A percentile compares a stretch with the other conserved stretches of the same genome.
Conservation (phyloP, 1,140 invertebrate species). For the Pseudoatta argentina region DNA sequence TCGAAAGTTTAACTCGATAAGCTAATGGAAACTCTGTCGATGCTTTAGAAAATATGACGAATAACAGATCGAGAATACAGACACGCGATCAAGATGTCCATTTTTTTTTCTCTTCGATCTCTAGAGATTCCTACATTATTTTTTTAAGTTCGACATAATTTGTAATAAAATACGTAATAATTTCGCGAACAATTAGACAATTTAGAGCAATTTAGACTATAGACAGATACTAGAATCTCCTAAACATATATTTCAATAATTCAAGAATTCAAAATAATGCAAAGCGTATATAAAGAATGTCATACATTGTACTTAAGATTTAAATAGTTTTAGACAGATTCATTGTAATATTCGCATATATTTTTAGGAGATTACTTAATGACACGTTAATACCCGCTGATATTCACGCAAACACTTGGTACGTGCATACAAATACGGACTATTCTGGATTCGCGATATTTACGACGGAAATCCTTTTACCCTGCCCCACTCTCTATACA, state of each 20-base stretch:
- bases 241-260: background rate
- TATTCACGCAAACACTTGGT: background rate
- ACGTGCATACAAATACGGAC: slow-evolving; percentile 7
- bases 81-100: slow-evolving; percentile 8
- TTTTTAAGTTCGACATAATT: background rate
- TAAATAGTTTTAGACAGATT: background rate
- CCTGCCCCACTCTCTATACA: slow-evolving; percentile 17
- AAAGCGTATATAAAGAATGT: background rate
- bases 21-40: slow-evolving; percentile 57
- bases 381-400: slow-evolving; percentile 6
- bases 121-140: background rate
- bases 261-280: background rate
- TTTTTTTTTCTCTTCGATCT: background rate
- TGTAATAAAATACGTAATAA: background rate
- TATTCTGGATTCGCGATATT: slow-evolving; percentile 37
- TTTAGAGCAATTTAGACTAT: background rate
- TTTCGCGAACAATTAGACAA: background rate
- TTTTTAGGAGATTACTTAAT: slow-evolving; percentile 14
- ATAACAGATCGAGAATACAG: slow-evolving; percentile 40
- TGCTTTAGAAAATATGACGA: slow-evolving; percentile 54
- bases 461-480: slow-evolving; percentile 38
- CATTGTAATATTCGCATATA: background rate
- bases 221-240: background rate
- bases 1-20: slow-evolving; percentile 61
- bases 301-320: background rate